Conservation (phyloP, 2,888 invertebrate genomes). For the Crocallis elinguaria region DNA sequence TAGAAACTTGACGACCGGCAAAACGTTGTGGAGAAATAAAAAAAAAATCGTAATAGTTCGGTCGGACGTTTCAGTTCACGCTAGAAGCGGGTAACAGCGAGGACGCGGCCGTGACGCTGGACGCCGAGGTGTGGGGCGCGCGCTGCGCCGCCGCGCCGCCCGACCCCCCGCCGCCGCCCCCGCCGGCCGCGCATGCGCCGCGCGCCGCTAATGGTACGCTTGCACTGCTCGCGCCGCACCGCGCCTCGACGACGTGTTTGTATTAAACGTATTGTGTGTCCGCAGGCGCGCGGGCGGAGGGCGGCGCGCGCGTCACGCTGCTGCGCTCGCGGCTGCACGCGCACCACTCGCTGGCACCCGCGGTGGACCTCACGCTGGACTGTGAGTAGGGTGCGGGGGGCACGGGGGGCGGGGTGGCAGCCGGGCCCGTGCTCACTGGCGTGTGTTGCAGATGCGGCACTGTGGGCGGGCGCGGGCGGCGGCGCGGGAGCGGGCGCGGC, state of each 20-base stretch:
- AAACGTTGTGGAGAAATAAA: too few relatives aligned
- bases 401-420: slow-evolving; percentile 40
- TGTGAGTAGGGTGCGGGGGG: slow-evolving; percentile 78
- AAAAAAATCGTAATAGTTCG: too few relatives aligned
- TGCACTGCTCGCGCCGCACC: too few relatives aligned
- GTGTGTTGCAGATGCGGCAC: slow-evolving; percentile 50
- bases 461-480: slow-evolving; percentile 55
- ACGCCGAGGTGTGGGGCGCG: slow-evolving; percentile 51
- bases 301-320: slow-evolving; percentile 46
- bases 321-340: slow-evolving; percentile 54
- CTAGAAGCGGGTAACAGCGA: slow-evolving; percentile 65
- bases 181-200: slow-evolving; percentile 32
- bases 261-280: too few relatives aligned
- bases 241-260: too few relatives aligned
- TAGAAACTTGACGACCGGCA: too few relatives aligned
- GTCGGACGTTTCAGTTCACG: slow-evolving; percentile 44
- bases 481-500: slow-evolving; percentile 25
- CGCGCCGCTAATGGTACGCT: slow-evolving; percentile 44
- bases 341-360: slow-evolving; percentile 48
- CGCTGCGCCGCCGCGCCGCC: slow-evolving; percentile 44
- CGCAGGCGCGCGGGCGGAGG: slow-evolving; percentile 35
- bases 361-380: slow-evolving; percentile 87
- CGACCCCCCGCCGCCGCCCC: slow-evolving; percentile 38
- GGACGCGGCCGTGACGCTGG: slow-evolving; percentile 40
- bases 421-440: slow-evolving; percentile 55